Evolutionary conservation across 2,797 vertebrate genomes (phyloP), one percentile per base, ranked within the genome.

Genomic region (Triplophysa bombifrons): DNA sequence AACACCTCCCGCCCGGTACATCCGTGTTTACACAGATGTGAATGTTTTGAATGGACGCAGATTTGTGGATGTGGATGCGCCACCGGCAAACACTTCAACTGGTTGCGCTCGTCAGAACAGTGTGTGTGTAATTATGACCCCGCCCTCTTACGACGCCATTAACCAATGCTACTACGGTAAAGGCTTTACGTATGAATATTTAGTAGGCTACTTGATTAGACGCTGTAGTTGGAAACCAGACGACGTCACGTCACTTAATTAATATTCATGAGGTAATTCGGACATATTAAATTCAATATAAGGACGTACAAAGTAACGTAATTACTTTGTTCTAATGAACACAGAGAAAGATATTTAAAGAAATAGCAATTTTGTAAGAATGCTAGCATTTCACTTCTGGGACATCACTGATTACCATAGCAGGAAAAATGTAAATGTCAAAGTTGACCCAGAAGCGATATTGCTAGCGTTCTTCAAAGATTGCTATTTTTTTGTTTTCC

Each of bases 121-220:
- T 2, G 22, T 17, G 76, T 25, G 55, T 25, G 58, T 79, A 38
- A 64, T n/a, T 20, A 53, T 78, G 38, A 30, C 48, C 48, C 69
- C 41, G 76, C 68, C 76, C 60, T 58, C 60, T 14, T 34, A 44
- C 34, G 4, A 30, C 30, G 27, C 3, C 20, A 1, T 65, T 46
- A 78, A 17, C 68, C 19, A 78, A 78, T 78, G 66, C 19, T 51
- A 78, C 25, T 34, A 63, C n/a, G 25, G 17, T 13, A 1, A 71
- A 12, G 75, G 41, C 5, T n/a, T 6, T 2, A 20, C 56, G 72
- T 13, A 44, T 72, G 60, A 72, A 56, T 79, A 79, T 72, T 78
- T 41, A 72, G 12, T 17, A 79, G 60, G 22, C 4, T 27, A 3
- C 7, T 72, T 64, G 20, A 30, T 30, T 17, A 38, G 8, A n/a